Base-by-base conservation (phyloP, 2,888 invertebrate genomes). In the Cataglyphis altisquamis region DNA sequence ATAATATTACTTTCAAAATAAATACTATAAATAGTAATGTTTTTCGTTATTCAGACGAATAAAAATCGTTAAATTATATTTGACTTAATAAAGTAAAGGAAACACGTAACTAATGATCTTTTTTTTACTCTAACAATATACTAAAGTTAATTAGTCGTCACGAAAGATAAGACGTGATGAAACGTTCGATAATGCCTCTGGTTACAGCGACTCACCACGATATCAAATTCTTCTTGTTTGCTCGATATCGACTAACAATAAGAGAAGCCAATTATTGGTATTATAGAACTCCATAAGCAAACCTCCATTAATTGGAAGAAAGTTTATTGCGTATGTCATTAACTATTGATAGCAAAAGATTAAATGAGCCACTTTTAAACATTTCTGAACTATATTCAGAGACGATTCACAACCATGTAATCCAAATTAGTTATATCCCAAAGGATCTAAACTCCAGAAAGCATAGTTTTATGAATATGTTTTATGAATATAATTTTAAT, bases 171-270 rank as follows among this genome's bases (percentile, higher is more conserved):
- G 18, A n/a, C 9, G 6, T 39, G 55, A 77, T 57, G 41, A 68
- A n/a, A 64, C 15, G 52, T 32, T 68, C 21, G 21, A 4, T 52
- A 36, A 41, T 45, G 68, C 15, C 15, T 39, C 29, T 39, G n/a
- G 66, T 25, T 66, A 10, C 10, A 10, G 32, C 45, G n/a, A 45
- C 32, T 74, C 15, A 12, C 15, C 10, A 36, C 32, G n/a, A 32
- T 74, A 74, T 62, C 12, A 25, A 10, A 0, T 64, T 52, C 60
- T 73, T 41, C 36, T 75, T 52, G 48, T 63, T 74, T 63, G 74
- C 25, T 52, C 52, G 36, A 63, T 36, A 74, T 74, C 18, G 32
- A 74, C n/a, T 18, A 32, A 32, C 6, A 32, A 0, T 32, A 52
- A 64, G 25, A 64, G 18, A 25, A 52, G 52, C 3, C 52, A 75